Base-by-base conservation (phyloP, 2,113 vertebrate genomes). In the Danionella cerebrum region DNA sequence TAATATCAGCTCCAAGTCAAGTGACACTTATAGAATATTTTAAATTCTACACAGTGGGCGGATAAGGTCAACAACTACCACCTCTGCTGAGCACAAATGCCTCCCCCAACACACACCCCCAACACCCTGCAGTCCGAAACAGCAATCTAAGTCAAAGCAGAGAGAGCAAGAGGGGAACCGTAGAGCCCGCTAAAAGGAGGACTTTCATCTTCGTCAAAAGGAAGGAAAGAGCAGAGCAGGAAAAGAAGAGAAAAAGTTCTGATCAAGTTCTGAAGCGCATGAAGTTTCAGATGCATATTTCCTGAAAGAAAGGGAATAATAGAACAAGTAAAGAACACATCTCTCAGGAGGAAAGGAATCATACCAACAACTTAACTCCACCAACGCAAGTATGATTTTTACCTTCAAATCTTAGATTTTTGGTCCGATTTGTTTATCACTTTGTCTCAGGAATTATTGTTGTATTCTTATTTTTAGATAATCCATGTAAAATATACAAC, bases 181-280 rank as follows among this genome's bases (percentile, higher is more conserved):
- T 83, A 42, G 59, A 5, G 25, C 3, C 16, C 11, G 9, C 2
- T 39, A 25, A 33, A 35, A 78, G 59, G 67, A 82, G 82, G 73
- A 72, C 69, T n/a, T n/a, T n/a, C n/a, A 77, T 45, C 62, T 70
- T 74, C 41, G 76, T 62, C 52, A 41, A 67, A n/a, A 76, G 76
- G 47, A 76, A 85, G 84, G 84, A 86, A 86, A 70, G 82, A 81
- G 79, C 60, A 78, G 80, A 75, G 77, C 77, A 84, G 81, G 74
- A 72, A 82, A 83, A 45, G 58, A 42, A 71, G 35, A 41, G 75
- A 68, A 38, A 69, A 52, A 76, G 82, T 78, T 78, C 51, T 73
- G 74, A 27, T 74, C 67, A 71, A 77, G 75, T 78, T 79, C 76
- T 76, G 75, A 76, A 57, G 65, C 16, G 76, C 63, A 53, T 71